phyloP scores from a whole-genome alignment of 2,113 vertebrate genomes.

The Dromaius novaehollandiae region DNA sequence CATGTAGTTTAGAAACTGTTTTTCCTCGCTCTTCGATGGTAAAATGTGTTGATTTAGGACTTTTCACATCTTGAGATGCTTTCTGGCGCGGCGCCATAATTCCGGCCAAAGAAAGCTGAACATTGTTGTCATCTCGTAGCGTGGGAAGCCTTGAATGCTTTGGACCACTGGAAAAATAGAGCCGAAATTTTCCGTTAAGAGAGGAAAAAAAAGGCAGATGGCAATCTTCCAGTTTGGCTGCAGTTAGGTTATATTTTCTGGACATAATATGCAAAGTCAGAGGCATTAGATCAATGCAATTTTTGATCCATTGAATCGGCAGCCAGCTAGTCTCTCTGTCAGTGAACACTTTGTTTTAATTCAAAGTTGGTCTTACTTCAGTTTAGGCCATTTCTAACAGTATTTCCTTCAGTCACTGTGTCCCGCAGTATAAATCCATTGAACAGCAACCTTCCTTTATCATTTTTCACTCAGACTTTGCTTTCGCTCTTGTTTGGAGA shows the following conservation, averaged over 20 bases:
- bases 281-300: not conserved
- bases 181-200: constrained; percentile 32
- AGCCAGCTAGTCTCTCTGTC: not conserved
- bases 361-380: not conserved
- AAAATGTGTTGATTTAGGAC: constrained; percentile 56
- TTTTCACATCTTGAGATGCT: constrained; percentile 33
- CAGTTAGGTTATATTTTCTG: not conserved
- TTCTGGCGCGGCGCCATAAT: not conserved
- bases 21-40: constrained; percentile 29
- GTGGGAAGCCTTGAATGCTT: constrained; percentile 12
- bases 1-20: constrained; percentile 38
- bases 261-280: not conserved
- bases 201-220: not conserved
- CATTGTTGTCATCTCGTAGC: constrained; percentile 42
- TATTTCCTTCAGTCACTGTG: not conserved
- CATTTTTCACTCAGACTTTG: not conserved
- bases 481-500: not conserved
- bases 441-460: not conserved
- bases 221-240: not conserved
- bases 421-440: not conserved
- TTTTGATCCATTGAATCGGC: constrained; percentile 12
- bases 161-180: not conserved
- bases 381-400: not conserved
- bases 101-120: constrained; percentile 51
- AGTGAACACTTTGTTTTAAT: constrained; percentile 8